These are phyloP conservation scores for Peucedramus taeniatus DNA, from an alignment of 2,113 vertebrate species.

Conservation along the genomic window DNA sequence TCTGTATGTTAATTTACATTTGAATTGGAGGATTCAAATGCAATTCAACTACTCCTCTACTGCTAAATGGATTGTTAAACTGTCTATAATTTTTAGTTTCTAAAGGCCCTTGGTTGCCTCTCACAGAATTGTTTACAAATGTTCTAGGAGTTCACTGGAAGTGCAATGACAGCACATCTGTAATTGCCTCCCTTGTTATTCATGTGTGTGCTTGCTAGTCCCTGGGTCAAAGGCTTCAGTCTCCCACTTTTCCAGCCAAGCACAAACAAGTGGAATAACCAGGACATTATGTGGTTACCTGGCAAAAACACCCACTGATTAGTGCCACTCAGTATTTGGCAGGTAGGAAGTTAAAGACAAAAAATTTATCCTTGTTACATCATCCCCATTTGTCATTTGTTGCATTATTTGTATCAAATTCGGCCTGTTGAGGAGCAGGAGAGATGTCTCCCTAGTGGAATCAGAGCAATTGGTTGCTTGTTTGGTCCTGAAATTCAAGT, in stretches of 20 bases:
- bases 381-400: neutral
- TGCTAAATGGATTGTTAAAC: neutral
- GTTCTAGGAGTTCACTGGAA: neutral
- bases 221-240: neutral
- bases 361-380: neutral
- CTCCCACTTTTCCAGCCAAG: neutral
- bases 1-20: neutral
- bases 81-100: constrained; percentile 10
- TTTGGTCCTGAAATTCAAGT: neutral
- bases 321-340: neutral
- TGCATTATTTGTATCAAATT: neutral
- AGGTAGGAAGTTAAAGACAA: neutral
- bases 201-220: neutral
- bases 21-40: neutral
- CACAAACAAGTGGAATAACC: neutral
- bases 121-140: neutral
- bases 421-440: neutral
- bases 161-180: neutral
- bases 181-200: neutral
- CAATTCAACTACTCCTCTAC: neutral
- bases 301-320: neutral
- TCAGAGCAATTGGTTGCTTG: neutral
- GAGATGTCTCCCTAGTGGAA: neutral
- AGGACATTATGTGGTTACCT: neutral
- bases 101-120: neutral